Base-by-base conservation (phyloP, 1,140 invertebrate genomes). In the Dinothrombium tinctorium region DNA sequence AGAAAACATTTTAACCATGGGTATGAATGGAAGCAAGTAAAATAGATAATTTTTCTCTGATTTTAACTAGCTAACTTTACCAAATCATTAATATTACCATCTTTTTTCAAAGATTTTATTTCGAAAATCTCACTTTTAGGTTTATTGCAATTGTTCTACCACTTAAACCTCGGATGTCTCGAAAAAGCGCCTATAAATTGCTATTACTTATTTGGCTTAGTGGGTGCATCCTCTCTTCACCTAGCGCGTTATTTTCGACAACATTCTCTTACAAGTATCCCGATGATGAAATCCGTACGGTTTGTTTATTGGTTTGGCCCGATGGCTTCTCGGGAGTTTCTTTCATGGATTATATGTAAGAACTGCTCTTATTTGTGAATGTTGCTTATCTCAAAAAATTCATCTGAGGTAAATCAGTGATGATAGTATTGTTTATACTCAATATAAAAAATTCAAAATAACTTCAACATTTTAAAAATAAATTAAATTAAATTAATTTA, bases 101-200 rank as follows among this genome's bases (percentile, higher is more conserved):
- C n/a, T n/a, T n/a, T n/a, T n/a, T n/a, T n/a, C n/a, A n/a, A n/a
- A n/a, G n/a, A n/a, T n/a, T n/a, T n/a, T n/a, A n/a, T n/a, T n/a
- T n/a, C n/a, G n/a, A n/a, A n/a, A n/a, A n/a, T 9, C 12, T 35
- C 20, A 26, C 23, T 31, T 17, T 7, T 20, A 51, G 80, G 7
- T 86, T 81, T 50, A 69, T 81, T 53, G 80, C 78, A 8, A 86
- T 90, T 41, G 76, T 87, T 62, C 76, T 77, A 61, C 83, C 83
- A 0, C 57, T 90, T 20, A 63, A 69, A 47, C 80, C 78, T 2
- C 65, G 80, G 17, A 68, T 86, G 53, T 72, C 74, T 3, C 75
- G 75, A 7, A 31, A 71, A 23, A 67, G 72, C 0, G 87, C 84
- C 0, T 58, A 89, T n/a, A 70, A 71, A 43, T 73, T 87, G 26